phyloP scores from a whole-genome alignment of 2,113 vertebrate species.

The Corapipo altera region DNA sequence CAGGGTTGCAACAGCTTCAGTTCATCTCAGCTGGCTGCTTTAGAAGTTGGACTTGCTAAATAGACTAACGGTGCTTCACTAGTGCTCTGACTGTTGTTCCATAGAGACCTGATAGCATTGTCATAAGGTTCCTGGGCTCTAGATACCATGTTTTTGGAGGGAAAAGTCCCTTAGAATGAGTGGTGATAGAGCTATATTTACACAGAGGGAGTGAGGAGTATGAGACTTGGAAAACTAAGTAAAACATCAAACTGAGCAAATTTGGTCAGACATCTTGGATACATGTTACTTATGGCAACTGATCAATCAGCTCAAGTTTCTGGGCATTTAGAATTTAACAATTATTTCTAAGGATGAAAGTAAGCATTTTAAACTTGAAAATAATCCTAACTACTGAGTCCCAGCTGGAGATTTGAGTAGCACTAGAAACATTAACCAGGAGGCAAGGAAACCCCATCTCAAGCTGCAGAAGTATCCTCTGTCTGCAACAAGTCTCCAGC shows the following conservation, averaged over 20 bases:
- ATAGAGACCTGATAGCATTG: not conserved
- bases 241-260: not conserved
- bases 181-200: not conserved
- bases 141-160: not conserved
- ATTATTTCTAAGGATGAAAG: not conserved
- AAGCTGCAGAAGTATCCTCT: not conserved
- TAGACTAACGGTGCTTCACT: not conserved
- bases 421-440: not conserved
- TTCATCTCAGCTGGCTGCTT: not conserved
- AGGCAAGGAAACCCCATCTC: not conserved
- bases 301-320: not conserved
- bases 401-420: not conserved
- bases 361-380: not conserved
- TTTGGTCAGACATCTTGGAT: not conserved
- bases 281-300: rapidly evolving
- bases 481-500: not conserved
- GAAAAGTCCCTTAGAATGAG: not conserved
- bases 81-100: not conserved
- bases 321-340: not conserved
- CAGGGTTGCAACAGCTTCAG: not conserved
- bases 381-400: not conserved
- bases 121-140: not conserved
- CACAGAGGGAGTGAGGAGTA: not conserved
- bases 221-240: not conserved
- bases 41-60: not conserved